Base-by-base conservation (phyloP, 2,113 vertebrate species). In the Salvator merianae region DNA sequence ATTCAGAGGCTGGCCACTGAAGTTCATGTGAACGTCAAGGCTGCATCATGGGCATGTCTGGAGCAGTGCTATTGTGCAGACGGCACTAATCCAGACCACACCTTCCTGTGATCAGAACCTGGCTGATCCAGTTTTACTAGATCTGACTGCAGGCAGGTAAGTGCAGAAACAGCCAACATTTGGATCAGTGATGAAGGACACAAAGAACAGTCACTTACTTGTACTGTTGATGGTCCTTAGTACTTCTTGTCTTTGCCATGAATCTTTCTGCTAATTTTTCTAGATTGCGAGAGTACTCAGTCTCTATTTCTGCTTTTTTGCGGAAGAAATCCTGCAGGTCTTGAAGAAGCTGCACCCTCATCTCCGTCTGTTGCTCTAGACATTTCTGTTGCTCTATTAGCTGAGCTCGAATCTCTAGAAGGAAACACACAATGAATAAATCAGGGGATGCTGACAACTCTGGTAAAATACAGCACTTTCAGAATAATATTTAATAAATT, bases 321-420 rank as follows among this genome's bases (percentile, higher is more conserved):
- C 98, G 97, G 96, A 99, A 99, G 96, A 99, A 99, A 93, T 99
- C 99, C 94, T 99, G 99, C 55, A 99, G 97, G 90, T 99, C 99
- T 94, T 99, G 98, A 77, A 99, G 97, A 72, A 99, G 98, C 89
- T 99, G 98, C 86, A 98, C 97, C 90, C 98, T 96, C 97, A 99
- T 98, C 89, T 99, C 98, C 0, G 98, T 99, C 94, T 99, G 98
- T 92, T 99, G 98, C 93, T 99, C 98, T 92, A 99, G 94, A 91
- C 98, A 99, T 98, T 99, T 99, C 90, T 99, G 98, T 91, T 99
- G 98, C 90, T 99, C 98, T 85, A 99, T 96, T 79, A 99, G 96
- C 93, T 99, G 98, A 92, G 98, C 97, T 89, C 98, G 97, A 90
- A 99, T 99, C 94, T 99, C 98, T 99, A 91, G 82, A 86, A 86